A percentile compares a stretch with the other conserved stretches of the same genome.
Conservation (phyloP, 1,140 invertebrate genomes). For the Tetragonula clypearis region DNA sequence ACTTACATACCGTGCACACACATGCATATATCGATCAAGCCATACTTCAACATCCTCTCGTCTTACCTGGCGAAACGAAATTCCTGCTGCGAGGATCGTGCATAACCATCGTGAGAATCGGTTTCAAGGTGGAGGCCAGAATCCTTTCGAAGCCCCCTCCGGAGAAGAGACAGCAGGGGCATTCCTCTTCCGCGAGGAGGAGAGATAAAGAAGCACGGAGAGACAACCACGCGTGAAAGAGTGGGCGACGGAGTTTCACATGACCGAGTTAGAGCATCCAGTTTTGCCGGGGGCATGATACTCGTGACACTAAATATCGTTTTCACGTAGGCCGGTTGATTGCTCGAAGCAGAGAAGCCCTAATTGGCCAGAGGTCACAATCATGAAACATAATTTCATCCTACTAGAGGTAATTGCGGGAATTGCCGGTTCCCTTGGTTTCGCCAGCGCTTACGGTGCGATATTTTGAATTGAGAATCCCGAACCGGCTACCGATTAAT, state of each 20-base stretch:
- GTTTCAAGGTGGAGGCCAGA: conserved; percentile 62
- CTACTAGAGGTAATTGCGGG: conserved; percentile 25
- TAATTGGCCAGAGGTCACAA: conserved; percentile 77
- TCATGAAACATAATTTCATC: conserved; percentile 69
- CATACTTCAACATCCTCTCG: neutral
- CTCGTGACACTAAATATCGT: conserved; percentile 68
- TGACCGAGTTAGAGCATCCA: conserved; percentile 71
- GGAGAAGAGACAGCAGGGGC: conserved; percentile 5
- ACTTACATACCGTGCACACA: too few species aligned
- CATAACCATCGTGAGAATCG: conserved; percentile 47
- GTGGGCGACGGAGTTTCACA: conserved; percentile 68
- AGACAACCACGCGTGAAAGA: conserved; percentile 13
- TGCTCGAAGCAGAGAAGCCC: conserved; percentile 47
- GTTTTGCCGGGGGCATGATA: conserved; percentile 54
- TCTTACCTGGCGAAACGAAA: neutral
- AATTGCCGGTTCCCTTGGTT: conserved; percentile 26
- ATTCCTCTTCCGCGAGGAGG: neutral
- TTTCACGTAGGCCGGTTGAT: conserved; percentile 64
- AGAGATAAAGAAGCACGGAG: conserved; percentile 22
- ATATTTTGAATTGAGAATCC: conserved; percentile 35
- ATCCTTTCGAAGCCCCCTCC: conserved; percentile 6
- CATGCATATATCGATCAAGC: neutral
- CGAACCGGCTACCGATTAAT: neutral
- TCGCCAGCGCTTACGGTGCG: neutral
- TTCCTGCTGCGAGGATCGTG: conserved; percentile 4